Conservation (phyloP, 2,888 invertebrate species). For the Clepsis dumicolana region DNA sequence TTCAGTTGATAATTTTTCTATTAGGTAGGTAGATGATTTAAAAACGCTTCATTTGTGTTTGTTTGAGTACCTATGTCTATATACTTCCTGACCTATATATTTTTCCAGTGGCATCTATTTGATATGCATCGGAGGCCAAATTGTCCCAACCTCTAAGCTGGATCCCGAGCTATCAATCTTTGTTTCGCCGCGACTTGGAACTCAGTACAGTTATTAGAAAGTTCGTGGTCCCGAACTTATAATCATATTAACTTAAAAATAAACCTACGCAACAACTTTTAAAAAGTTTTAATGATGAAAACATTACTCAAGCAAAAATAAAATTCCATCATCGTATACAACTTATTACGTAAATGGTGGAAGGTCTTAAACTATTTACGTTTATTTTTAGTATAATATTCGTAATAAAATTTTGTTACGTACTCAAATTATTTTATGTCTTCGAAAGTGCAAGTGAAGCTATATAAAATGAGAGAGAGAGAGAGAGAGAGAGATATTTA, state of each 20-base stretch:
- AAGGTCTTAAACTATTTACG: constrained; percentile 11
- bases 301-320: not conserved
- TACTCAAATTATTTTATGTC: constrained; percentile 21
- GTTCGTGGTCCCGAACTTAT: constrained; percentile 4
- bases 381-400: constrained; percentile 29
- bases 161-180: constrained; percentile 29
- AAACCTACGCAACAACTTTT: not conserved
- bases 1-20: too few species aligned
- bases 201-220: constrained; percentile 2
- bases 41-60: not conserved
- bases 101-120: constrained; percentile 7
- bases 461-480: too few species aligned
- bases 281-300: not conserved
- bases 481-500: too few species aligned
- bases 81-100: not conserved
- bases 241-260: constrained; percentile 23
- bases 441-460: constrained; percentile 17
- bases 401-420: constrained; percentile 30
- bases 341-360: constrained; percentile 6
- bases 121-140: constrained; percentile 16
- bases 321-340: not conserved
- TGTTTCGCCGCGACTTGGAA: constrained; percentile 12
- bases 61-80: not conserved
- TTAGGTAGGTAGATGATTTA: too few species aligned
- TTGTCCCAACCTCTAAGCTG: constrained; percentile 17